phyloP scores from a whole-genome alignment of 2,888 invertebrate genomes.

The Hemithea aestivaria region DNA sequence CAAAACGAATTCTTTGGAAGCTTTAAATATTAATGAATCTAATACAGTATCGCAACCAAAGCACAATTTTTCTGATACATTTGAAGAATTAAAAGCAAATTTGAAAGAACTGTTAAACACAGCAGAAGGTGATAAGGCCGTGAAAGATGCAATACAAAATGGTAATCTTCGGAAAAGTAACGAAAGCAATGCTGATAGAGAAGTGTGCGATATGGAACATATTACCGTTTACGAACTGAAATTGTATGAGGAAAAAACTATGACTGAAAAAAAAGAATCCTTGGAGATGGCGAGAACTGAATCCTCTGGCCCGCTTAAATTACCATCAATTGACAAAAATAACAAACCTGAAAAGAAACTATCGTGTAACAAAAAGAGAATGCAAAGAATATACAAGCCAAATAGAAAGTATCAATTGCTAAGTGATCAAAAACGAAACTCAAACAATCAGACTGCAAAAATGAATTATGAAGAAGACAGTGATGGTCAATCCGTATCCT shows the following conservation, averaged over 20 bases:
- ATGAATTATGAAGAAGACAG: conserved; percentile 50
- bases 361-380: conserved; percentile 43
- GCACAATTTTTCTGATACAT: conserved; percentile 52
- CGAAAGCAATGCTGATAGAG: conserved; percentile 30
- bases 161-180: conserved; percentile 15
- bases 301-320: conserved; percentile 36
- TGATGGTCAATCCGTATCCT: conserved; percentile 51
- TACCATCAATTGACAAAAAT: conserved; percentile 58
- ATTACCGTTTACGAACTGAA: conserved; percentile 62
- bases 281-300: conserved; percentile 14
- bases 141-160: conserved; percentile 19
- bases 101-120: conserved; percentile 54
- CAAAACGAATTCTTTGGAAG: conserved; percentile 60
- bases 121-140: conserved; percentile 36
- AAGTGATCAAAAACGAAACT: conserved; percentile 47
- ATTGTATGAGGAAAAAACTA: conserved; percentile 39
- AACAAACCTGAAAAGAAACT: conserved; percentile 47
- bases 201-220: conserved; percentile 62
- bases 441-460: conserved; percentile 60
- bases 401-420: conserved; percentile 52
- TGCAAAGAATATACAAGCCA: conserved; percentile 48
- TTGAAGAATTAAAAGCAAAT: conserved; percentile 58
- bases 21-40: conserved; percentile 38
- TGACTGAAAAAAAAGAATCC: conserved; percentile 12
- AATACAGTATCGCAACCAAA: conserved; percentile 24